phyloP scores from a whole-genome alignment of 2,113 vertebrate species.

The Cyanistes caeruleus region DNA sequence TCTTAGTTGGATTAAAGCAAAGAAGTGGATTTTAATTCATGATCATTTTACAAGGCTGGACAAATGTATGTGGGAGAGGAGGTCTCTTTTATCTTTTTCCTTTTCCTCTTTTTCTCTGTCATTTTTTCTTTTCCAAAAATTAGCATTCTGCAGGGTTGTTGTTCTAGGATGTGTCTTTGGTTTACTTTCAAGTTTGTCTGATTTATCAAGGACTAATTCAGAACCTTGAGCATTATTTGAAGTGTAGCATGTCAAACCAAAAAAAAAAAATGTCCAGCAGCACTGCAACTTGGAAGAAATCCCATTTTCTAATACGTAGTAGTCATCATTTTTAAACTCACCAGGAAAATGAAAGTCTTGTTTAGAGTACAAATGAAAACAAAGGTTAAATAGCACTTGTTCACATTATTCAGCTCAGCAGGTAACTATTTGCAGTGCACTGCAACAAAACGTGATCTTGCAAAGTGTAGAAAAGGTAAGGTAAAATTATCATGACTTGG shows the following conservation, averaged over 20 bases:
- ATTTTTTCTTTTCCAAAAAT: neutral
- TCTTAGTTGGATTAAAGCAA: neutral
- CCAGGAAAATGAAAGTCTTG: neutral
- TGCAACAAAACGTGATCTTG: neutral
- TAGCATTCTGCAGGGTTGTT: neutral
- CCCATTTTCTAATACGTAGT: neutral
- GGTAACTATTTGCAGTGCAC: neutral
- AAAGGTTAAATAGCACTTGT: neutral
- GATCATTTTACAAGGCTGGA: neutral
- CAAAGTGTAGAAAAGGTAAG: neutral
- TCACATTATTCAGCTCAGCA: neutral
- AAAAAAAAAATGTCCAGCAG: neutral
- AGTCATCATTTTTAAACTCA: neutral
- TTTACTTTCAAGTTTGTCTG: neutral
- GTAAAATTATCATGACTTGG: neutral
- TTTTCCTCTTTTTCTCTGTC: neutral
- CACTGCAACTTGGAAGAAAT: neutral
- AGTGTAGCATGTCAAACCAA: neutral
- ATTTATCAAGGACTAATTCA: neutral
- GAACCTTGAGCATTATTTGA: neutral
- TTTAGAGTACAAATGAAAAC: neutral
- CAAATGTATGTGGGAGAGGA: accelerated
- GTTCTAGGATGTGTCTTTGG: neutral
- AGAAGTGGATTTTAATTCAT: neutral
- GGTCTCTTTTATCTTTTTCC: neutral